Evolutionary conservation across 2,797 vertebrate species (phyloP), one percentile per base, ranked within the genome.

Genomic region (Gephyroberyx darwinii): DNA sequence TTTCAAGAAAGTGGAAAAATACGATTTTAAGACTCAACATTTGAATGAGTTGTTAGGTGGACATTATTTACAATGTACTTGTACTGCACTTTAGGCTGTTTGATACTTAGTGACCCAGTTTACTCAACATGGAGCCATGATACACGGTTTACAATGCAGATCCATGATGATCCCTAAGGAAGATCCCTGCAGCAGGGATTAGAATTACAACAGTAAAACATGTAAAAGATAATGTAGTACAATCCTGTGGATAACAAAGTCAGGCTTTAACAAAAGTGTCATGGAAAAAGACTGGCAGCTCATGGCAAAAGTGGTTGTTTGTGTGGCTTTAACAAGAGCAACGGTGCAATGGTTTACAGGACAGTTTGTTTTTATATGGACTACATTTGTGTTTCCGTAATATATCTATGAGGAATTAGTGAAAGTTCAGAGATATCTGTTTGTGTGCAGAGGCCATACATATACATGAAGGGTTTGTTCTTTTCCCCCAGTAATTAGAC

Each of bases 271-370:
- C 19, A 55, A 56, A 69, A 9, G 16, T 56, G 47, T 39, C 12
- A 53, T 17, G 10, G 16, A 53, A 43, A 70, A n/a, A 63, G 31
- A 47, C 1, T 0, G 26, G 35, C 68, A 19, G 52, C 33, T 81
- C 41, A 43, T 13, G 12, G 4, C 14, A 3, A 43, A 14, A 13
- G 4, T 13, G 41, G 4, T 13, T 14, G 39, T 41, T 62, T 62
- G 22, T 53, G 64, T 73, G 51, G 41, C 53, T 74, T 65, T 54
- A 50, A 61, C 64, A 57, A 71, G 60, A 82, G 72, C 43, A 39
- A 87, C 22, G 19, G 84, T 89, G 86, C 87, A 88, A 89, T 88
- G 75, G 69, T 86, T 88, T 81, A 65, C 76, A 82, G 71, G 75
- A 65, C 65, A 70, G 59, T 85, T 70, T 72, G 61, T 83, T 87